Conservation (phyloP, 37 sponge, comb jelly and placozoan species). For the Cladorhizidae sp. region DNA sequence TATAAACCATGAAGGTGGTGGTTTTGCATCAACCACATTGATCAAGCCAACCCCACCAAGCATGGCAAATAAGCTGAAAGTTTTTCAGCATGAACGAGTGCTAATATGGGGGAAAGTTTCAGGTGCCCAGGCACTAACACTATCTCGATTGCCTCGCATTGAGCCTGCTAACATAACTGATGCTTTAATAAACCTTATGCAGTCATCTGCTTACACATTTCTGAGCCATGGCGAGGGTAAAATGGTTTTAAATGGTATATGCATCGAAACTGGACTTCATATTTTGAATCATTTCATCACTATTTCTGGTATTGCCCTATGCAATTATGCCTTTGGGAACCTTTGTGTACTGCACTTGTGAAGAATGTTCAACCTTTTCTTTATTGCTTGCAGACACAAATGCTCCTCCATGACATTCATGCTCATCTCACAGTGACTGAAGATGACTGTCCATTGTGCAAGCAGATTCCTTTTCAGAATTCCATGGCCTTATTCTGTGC, state of each 20-base stretch:
- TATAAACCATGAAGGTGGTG: conserved; percentile 37
- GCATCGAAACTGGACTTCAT: conserved; percentile 29
- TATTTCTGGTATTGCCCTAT: neutral
- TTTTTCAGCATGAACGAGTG: neutral
- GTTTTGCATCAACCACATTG: neutral
- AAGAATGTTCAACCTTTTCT: conserved; percentile 12
- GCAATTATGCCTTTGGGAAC: conserved; percentile 10
- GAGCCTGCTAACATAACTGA: neutral
- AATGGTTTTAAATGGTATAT: neutral
- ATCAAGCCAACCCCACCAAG: conserved; percentile 8
- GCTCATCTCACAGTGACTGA: conserved; percentile 33
- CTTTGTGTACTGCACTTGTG: conserved; percentile 13
- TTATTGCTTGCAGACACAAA: conserved; percentile 22
- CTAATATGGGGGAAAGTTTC: conserved; percentile 6
- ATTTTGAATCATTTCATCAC: neutral
- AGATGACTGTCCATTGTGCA: conserved; percentile 37
- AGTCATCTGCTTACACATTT: neutral
- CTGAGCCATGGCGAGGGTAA: too few relatives aligned
- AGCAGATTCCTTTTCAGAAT: neutral
- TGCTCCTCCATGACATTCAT: conserved; percentile 35
- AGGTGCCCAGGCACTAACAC: neutral
- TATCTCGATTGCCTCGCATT: neutral
- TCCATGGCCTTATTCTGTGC: conserved; percentile 6
- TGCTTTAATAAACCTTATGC: neutral
- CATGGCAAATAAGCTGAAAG: neutral